Evolutionary conservation across 2,113 vertebrate species (phyloP).

Genomic region (Pelvicachromis taeniatus): DNA sequence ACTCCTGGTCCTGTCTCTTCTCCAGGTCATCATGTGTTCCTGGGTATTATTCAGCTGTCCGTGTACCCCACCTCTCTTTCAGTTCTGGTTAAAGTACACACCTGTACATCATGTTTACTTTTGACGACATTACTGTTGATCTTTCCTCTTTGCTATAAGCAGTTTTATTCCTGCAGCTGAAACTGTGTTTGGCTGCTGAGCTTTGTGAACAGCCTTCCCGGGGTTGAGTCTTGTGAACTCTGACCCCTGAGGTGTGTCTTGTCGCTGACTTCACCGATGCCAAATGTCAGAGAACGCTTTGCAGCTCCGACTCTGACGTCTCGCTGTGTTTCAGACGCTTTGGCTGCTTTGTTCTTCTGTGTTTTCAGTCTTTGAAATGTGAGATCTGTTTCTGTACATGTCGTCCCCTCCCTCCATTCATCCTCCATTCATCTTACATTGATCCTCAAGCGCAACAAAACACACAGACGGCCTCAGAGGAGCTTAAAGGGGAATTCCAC

Average conservation of each 20-base stretch:
- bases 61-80: neutral
- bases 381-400: conserved; percentile 41
- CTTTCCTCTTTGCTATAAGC: neutral
- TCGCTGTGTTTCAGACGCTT: neutral
- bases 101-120: neutral
- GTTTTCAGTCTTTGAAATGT: conserved; percentile 65
- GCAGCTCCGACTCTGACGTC: neutral
- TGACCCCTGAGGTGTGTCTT: neutral
- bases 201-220: neutral
- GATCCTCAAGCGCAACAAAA: conserved; percentile 4
- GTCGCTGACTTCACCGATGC: neutral
- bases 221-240: neutral
- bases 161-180: neutral
- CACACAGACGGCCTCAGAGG: conserved; percentile 23
- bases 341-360: neutral
- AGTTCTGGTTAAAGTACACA: neutral
- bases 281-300: neutral
- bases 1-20: neutral
- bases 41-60: neutral
- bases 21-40: accelerated
- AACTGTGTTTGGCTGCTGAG: neutral
- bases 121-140: neutral
- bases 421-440: conserved; percentile 25
- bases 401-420: conserved; percentile 56
- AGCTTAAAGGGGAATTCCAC: conserved; percentile 55